Evolutionary conservation across 1,140 invertebrate species (phyloP).

Genomic region (Zaprionus inermis): DNA sequence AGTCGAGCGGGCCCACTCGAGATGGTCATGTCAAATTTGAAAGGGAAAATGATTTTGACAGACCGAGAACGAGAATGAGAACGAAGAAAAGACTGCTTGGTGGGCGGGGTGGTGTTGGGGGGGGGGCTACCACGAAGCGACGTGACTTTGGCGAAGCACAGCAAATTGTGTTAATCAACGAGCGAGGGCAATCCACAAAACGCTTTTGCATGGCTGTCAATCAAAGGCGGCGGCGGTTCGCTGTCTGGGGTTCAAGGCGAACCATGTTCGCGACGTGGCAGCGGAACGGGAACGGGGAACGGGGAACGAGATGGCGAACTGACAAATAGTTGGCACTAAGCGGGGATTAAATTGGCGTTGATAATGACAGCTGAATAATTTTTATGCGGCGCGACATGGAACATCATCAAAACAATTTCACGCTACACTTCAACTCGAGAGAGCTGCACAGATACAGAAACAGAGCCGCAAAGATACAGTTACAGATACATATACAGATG

Average conservation of each 20-base stretch:
- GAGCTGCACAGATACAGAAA: conserved; percentile 24
- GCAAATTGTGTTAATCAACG: conserved; percentile 56
- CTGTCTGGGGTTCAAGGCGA: conserved; percentile 36
- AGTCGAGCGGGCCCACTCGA: conserved; percentile 32
- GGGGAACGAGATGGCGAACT: conserved; percentile 13
- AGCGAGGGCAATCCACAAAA: conserved; percentile 42
- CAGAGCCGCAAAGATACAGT: conserved; percentile 11
- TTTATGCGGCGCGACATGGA: conserved; percentile 55
- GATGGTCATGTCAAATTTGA: conserved; percentile 50
- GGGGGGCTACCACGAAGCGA: neutral
- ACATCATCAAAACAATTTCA: conserved; percentile 72
- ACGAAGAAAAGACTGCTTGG: too few species aligned
- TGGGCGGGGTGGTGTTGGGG: too few species aligned
- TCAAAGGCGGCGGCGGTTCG: conserved; percentile 35
- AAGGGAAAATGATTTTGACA: conserved; percentile 52
- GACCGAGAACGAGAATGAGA: conserved; percentile 6
- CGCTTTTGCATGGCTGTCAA: conserved; percentile 58
- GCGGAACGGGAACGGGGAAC: neutral
- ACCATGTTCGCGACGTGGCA: conserved; percentile 16
- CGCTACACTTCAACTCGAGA: conserved; percentile 64
- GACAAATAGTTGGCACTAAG: conserved; percentile 52
- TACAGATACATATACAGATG: conserved; percentile 2
- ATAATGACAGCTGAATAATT: conserved; percentile 71
- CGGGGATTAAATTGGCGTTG: conserved; percentile 55
- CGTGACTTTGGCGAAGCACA: conserved; percentile 52